Evolutionary conservation across 2,797 vertebrate genomes (phyloP).

Genomic region (Apodemus agrarius): DNA sequence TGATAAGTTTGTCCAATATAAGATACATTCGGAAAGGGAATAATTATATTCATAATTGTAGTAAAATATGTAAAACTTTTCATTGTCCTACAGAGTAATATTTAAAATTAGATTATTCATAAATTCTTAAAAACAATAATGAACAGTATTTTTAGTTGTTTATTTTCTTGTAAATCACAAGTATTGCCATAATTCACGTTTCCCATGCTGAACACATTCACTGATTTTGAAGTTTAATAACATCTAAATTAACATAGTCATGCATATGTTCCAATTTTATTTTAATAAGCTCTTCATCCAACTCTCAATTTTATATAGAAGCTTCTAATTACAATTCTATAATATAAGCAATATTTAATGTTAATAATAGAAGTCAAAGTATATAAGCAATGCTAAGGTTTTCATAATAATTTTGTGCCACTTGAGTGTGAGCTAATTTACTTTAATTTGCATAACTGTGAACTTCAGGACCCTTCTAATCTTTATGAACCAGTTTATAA

Average conservation of each 20-base stretch:
- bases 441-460: neutral
- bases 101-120: neutral
- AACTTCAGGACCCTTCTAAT: neutral
- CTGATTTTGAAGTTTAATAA: conserved; percentile 9
- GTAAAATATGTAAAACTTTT: neutral
- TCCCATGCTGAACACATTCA: neutral
- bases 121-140: neutral
- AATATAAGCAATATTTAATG: neutral
- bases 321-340: neutral
- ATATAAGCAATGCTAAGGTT: neutral
- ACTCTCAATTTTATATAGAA: neutral
- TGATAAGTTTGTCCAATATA: neutral
- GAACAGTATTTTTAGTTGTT: neutral
- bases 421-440: neutral
- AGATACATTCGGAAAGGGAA: accelerated
- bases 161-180: neutral
- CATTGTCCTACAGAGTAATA: neutral
- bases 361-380: neutral
- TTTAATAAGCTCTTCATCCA: neutral
- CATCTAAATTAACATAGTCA: conserved; percentile 11
- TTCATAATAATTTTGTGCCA: neutral
- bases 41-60: neutral
- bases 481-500: neutral
- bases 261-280: neutral
- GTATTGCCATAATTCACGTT: neutral